These are phyloP conservation scores for Cataglyphis cursor DNA, from an alignment of 2,888 invertebrate species.

Conservation along the genomic window DNA sequence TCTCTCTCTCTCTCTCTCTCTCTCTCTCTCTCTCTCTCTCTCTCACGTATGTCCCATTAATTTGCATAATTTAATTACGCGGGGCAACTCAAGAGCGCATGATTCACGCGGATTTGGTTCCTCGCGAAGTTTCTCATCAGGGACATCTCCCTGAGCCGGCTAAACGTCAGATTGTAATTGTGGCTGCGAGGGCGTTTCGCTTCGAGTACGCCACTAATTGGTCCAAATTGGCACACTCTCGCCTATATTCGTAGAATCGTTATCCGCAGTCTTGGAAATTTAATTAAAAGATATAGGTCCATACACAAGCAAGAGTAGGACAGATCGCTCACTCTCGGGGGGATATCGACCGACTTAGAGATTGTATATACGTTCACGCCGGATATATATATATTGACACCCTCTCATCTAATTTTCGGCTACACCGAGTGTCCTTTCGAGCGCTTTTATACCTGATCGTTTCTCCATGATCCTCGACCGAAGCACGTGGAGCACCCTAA, in stretches of 20 bases:
- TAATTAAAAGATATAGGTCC: slow-evolving; percentile 66
- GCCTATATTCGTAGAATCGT: slow-evolving; percentile 42
- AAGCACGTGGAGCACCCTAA: slow-evolving; percentile 65
- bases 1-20: no score
- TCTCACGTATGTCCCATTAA: not conserved
- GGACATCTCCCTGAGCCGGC: slow-evolving; percentile 1
- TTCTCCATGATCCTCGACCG: slow-evolving; percentile 43
- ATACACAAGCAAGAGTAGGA: slow-evolving; percentile 54
- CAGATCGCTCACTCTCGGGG: slow-evolving; percentile 81
- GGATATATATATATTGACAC: slow-evolving; percentile 20
- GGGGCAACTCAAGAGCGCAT: not conserved
- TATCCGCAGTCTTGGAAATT: slow-evolving; percentile 60
- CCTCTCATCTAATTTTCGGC: slow-evolving; percentile 13
- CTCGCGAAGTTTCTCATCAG: slow-evolving; percentile 20
- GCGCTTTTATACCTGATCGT: slow-evolving; percentile 50
- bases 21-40: no score
- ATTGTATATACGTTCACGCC: slow-evolving; percentile 27
- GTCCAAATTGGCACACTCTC: slow-evolving; percentile 42
- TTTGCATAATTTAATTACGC: slow-evolving; percentile 42
- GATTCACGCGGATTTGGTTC: slow-evolving; percentile 29
- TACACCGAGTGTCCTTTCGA: slow-evolving; percentile 41
- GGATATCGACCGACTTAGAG: slow-evolving; percentile 80
- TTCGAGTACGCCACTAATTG: slow-evolving; percentile 22
- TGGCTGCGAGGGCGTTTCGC: slow-evolving; percentile 45
- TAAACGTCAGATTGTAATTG: slow-evolving; percentile 20